Conservation (phyloP, 2,888 invertebrate genomes). For the Eutolmus rufibarbis region DNA sequence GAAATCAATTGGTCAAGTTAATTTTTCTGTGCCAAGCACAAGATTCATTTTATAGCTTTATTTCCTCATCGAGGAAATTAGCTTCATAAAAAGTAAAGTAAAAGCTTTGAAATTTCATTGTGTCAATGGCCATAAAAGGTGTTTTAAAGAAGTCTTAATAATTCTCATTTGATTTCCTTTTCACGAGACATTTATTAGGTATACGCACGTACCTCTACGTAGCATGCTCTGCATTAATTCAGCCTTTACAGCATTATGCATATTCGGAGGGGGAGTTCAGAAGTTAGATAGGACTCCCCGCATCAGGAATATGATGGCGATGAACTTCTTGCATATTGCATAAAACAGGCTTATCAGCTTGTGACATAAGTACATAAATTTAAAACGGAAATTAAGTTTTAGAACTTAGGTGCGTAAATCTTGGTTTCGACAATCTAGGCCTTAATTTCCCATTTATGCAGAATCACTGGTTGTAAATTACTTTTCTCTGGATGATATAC, state of each 20-base stretch:
- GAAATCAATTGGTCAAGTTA: background rate
- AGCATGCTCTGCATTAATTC: background rate
- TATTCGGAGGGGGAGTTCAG: background rate
- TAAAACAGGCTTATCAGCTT: background rate
- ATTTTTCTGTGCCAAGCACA: background rate
- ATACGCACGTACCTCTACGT: background rate
- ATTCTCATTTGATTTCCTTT: background rate
- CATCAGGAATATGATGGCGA: background rate
- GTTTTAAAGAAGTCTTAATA: background rate
- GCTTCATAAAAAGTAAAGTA: background rate
- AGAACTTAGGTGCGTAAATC: background rate
- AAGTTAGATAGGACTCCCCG: background rate
- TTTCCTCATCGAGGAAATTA: background rate
- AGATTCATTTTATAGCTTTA: background rate
- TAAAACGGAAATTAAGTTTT: background rate
- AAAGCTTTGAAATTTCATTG: background rate
- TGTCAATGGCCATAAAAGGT: background rate
- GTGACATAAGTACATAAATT: background rate
- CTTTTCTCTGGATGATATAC: background rate
- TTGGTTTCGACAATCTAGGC: background rate
- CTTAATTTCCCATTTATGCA: background rate
- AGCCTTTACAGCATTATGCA: background rate
- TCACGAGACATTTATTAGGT: background rate
- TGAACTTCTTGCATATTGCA: background rate
- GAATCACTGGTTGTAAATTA: background rate